A percentile compares a stretch with the other conserved stretches of the same genome.
Conservation (phyloP, 2,113 vertebrate genomes). For the Nyctibius bracteatus region DNA sequence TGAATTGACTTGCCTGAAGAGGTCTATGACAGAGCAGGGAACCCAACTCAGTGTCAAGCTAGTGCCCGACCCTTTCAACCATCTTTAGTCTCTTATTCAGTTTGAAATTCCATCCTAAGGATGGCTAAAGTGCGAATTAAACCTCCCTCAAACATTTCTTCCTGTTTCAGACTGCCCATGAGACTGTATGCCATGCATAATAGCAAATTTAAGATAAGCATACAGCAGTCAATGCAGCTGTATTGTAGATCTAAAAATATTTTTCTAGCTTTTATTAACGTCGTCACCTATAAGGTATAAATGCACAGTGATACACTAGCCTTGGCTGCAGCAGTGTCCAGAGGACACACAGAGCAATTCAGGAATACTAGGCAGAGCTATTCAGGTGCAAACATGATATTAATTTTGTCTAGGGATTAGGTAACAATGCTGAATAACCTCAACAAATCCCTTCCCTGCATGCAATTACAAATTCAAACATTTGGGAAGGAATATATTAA, state of each 20-base stretch:
- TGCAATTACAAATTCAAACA: neutral
- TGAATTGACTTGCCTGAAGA: neutral
- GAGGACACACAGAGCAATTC: neutral
- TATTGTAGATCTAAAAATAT: neutral
- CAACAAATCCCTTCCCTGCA: neutral
- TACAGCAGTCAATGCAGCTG: neutral
- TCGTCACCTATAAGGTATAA: neutral
- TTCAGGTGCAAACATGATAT: neutral
- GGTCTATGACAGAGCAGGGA: neutral
- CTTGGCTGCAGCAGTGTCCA: neutral
- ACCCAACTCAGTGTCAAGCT: neutral
- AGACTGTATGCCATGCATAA: neutral
- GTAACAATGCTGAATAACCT: neutral
- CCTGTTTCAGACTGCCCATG: neutral
- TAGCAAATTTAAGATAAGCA: neutral
- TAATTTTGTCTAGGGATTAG: neutral
- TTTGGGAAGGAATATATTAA: neutral
- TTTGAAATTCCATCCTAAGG: neutral
- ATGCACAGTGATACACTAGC: neutral
- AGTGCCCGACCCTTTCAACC: neutral
- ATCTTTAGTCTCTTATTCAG: neutral
- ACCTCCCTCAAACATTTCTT: neutral
- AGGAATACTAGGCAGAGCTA: neutral
- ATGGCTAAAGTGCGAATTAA: neutral
- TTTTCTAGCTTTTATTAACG: neutral